These are phyloP conservation scores for Lasioglossum figueresi DNA, from an alignment of 2,888 invertebrate species.

Conservation along the genomic window DNA sequence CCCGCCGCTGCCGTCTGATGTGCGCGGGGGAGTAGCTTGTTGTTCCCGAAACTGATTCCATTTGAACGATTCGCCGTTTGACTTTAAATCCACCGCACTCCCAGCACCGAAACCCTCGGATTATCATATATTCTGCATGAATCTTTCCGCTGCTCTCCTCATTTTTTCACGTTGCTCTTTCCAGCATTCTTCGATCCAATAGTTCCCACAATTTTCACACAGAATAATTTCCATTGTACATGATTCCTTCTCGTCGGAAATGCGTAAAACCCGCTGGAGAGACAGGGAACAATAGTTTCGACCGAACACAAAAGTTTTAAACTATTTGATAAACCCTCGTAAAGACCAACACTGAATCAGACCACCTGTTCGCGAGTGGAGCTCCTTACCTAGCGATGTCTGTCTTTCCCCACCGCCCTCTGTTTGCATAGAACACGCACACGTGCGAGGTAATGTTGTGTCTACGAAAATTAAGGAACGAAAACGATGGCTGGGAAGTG, in stretches of 20 bases:
- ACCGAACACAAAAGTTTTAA: background rate
- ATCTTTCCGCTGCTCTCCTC: background rate
- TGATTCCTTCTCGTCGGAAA: too few relatives aligned
- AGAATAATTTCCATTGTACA: too few relatives aligned
- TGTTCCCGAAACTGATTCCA: slow-evolving; percentile 53
- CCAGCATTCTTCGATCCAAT: too few relatives aligned
- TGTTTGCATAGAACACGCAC: slow-evolving; percentile 3
- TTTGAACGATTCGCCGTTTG: slow-evolving; percentile 39
- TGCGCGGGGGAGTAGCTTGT: slow-evolving; percentile 27
- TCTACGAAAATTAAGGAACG: background rate
- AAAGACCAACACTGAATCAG: background rate
- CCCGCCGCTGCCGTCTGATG: slow-evolving; percentile 38
- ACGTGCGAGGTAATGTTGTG: background rate
- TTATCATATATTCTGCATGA: background rate
- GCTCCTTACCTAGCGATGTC: background rate
- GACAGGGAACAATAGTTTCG: background rate
- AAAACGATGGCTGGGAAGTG: background rate
- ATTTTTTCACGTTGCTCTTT: background rate
- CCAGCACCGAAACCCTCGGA: background rate
- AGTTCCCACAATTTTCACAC: too few relatives aligned
- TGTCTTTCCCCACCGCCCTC: background rate
- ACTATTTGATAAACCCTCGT: background rate
- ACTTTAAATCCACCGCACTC: background rate
- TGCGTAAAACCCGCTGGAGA: too few relatives aligned
- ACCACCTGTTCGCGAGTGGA: background rate